Percentiles rank a stretch among this genome's conserved stretches.
phyloP scores from a whole-genome alignment of 2,113 vertebrate genomes.

The Lepus timidus region DNA sequence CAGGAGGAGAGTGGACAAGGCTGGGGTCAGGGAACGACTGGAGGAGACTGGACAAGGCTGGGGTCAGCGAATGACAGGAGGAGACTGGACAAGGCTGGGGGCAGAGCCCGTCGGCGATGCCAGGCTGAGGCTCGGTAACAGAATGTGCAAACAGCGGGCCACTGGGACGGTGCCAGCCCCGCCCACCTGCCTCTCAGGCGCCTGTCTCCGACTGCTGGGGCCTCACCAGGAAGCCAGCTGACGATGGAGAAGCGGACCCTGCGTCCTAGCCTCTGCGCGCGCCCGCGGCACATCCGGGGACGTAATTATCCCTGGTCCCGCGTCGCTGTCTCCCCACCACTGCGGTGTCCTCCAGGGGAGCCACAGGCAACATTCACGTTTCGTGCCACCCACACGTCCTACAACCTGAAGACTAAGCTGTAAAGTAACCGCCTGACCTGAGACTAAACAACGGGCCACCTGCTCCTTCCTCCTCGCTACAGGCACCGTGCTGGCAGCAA shows the following conservation, averaged over 20 bases:
- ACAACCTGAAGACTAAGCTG: not conserved
- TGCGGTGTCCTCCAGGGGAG: not conserved
- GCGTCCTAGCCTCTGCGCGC: not conserved
- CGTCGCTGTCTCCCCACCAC: not conserved
- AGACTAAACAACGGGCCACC: not conserved
- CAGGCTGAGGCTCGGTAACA: not conserved
- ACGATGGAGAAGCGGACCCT: not conserved
- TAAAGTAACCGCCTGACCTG: not conserved
- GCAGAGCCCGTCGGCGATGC: not conserved
- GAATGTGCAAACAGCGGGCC: not conserved
- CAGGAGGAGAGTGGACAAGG: too few species aligned
- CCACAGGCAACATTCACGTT: not conserved
- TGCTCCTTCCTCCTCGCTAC: not conserved
- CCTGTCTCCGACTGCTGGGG: not conserved
- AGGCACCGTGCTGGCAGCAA: not conserved
- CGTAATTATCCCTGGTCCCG: too few species aligned
- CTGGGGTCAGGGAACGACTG: not conserved
- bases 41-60: not conserved
- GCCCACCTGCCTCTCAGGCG: not conserved
- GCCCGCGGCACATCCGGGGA: not conserved
- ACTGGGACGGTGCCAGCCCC: not conserved
- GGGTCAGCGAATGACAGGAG: not conserved
- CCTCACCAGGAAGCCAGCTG: not conserved
- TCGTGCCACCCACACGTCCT: not conserved
- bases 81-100: not conserved